Conservation (phyloP, 1,140 invertebrate genomes). For the Nasonia giraulti region DNA sequence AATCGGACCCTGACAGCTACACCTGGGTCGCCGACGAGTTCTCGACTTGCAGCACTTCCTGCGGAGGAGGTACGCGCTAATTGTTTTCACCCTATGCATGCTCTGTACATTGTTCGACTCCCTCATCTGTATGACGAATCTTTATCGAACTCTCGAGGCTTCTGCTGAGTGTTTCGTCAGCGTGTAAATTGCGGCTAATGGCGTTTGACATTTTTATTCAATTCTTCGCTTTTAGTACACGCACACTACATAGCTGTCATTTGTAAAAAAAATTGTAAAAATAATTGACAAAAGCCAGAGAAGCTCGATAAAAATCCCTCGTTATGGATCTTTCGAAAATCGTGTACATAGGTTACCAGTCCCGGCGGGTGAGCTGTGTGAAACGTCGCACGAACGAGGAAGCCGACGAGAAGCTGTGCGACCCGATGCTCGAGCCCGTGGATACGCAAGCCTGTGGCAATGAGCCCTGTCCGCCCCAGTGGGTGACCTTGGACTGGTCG, state of each 20-base stretch:
- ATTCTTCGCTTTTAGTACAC: no score
- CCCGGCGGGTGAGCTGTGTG: constrained; percentile 83
- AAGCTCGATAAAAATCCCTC: background rate
- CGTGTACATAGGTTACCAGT: constrained; percentile 79
- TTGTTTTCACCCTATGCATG: background rate
- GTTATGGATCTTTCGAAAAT: background rate
- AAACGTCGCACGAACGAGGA: constrained; percentile 80
- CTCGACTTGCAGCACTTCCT: constrained; percentile 85
- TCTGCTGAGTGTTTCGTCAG: no score
- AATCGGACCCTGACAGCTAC: constrained; percentile 82
- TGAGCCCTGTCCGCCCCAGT: constrained; percentile 88
- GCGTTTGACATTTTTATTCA: no score
- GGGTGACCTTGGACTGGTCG: constrained; percentile 88
- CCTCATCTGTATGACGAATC: no score
- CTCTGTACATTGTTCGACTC: no score
- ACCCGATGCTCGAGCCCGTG: constrained; percentile 80
- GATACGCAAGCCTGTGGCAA: constrained; percentile 83
- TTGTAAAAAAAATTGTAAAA: background rate
- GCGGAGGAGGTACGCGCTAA: constrained; percentile 85
- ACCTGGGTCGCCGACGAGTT: constrained; percentile 88
- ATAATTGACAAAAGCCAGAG: background rate
- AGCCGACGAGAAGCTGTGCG: constrained; percentile 86
- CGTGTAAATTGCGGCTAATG: no score
- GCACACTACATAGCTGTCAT: no score
- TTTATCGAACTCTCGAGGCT: no score